Base-by-base conservation (phyloP, 2,888 invertebrate genomes). In the Spodoptera picta region DNA sequence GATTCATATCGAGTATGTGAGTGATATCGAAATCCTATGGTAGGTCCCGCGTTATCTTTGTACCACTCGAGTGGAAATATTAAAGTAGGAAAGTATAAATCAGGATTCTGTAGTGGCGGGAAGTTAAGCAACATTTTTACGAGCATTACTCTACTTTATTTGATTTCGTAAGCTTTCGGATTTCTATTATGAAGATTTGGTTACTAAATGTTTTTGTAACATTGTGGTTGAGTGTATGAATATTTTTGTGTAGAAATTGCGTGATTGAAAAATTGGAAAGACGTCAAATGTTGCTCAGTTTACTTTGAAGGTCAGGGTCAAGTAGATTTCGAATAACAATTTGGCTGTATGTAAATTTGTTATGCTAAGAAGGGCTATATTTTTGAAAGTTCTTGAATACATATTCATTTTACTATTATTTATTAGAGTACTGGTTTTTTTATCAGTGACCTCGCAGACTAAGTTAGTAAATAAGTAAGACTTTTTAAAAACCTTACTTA, bases 51-150 rank as follows among this genome's bases (percentile, higher is more conserved):
- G 74, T 82, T 82, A 81, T 79, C 75, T 76, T 64, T 64, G 64
- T 70, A 70, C 72, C 75, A 70, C 66, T 71, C 69, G 60, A 69
- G 65, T 71, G 70, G 81, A 83, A 76, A 82, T 83, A 82, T 80
- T 79, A 80, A 81, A 81, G 74, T 75, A 72, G 72, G 72, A 75
- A 77, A 75, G 75, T 79, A 83, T 83, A 84, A 85, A 83, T 85
- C 83, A 77, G 73, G 80, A 77, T 81, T 70, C 68, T 68, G 78
- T 69, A 73, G 75, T 70, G 68, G 75, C 69, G 67, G 75, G 69
- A 77, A 79, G 71, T 75, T 80, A 72, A 82, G 80, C 76, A 77
- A 82, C 85, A 83, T 78, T 84, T 84, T 83, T 80, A 77, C 77
- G 77, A 80, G 75, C 67, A 62, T 72, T 75, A 73, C 75, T 63